Evolutionary conservation across 2,797 vertebrate genomes (phyloP).

Genomic region (Erpetoichthys calabaricus): DNA sequence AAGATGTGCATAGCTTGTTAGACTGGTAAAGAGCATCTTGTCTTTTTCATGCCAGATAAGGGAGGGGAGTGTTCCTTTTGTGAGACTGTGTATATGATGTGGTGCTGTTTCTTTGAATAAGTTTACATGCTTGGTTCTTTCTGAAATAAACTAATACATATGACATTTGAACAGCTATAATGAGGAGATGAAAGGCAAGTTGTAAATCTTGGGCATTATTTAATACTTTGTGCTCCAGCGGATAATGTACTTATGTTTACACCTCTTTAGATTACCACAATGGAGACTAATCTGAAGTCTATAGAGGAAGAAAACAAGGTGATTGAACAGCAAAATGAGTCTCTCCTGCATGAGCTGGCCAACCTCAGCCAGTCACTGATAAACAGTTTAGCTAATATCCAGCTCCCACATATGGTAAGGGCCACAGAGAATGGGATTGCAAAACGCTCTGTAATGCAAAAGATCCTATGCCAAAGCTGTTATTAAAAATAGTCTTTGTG

Average conservation of each 20-base stretch:
- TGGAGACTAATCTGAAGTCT: conserved; percentile 96
- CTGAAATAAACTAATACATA: neutral
- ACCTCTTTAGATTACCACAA: conserved; percentile 79
- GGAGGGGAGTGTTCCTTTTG: too few species aligned
- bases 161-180: neutral
- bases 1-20: too few species aligned
- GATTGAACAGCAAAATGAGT: conserved; percentile 96
- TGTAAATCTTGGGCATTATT: neutral
- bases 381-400: conserved; percentile 95
- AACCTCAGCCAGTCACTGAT: conserved; percentile 96
- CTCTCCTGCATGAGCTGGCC: conserved; percentile 89
- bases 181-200: neutral
- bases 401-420: conserved; percentile 96
- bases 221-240: neutral
- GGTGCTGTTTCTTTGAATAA: too few species aligned
- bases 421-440: conserved; percentile 51
- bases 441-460: conserved; percentile 38
- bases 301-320: conserved; percentile 97
- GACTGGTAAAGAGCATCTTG: too few species aligned
- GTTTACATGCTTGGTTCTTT: neutral
- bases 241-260: conserved; percentile 1
- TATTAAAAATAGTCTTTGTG: neutral
- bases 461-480: conserved; percentile 15
- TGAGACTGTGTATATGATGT: too few species aligned
- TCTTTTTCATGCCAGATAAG: too few species aligned